Evolutionary conservation across 1,140 invertebrate species (phyloP), one percentile per base, ranked within the genome.

Genomic region (Doryteuthis pealeii): DNA sequence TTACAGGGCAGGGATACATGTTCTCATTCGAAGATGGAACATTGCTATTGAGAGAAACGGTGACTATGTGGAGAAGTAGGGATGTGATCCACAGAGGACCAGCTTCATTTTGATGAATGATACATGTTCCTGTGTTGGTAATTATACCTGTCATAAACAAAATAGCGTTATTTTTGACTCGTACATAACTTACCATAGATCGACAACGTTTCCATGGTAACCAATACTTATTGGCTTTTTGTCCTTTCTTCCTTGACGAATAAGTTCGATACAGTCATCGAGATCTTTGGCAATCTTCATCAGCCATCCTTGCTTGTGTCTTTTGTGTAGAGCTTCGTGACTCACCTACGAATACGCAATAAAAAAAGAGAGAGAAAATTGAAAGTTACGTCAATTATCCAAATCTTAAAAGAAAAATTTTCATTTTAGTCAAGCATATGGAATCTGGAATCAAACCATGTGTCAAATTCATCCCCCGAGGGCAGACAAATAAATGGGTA

Each of bases 281-380:
- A 93, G 78, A 79, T 90, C 84, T 66, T 84, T 81, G 8, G 86
- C 87, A 35, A 90, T 88, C 81, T 91, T 89, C 72, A 88, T 78
- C 18, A 93, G 74, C 92, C 92, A 93, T 15, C 92, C 92, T 87
- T 93, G 92, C 15, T 87, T 77, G 80, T 90, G 87, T 15, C 92
- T 87, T 80, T 92, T 92, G 35, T 89, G 80, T 33, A 93, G 75
- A 14, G 92, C 92, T 68, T 89, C 89, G 74, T 86, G 82, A 81
- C 86, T 89, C 5, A 91, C 88, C 90, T 91, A 62, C 40, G 30
- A 28, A 30, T 71, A 72, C 22, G 31, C 28, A 70, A 30, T 70
- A 33, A 58, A 73, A 12, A 30, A 6, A 32, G 18, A 26, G 30
- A 31, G 10, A 40, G 10, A 5, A 40, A 40, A 40, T 40, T 5